A percentile compares a stretch with the other conserved stretches of the same genome.
Evolutionary conservation across 2,797 vertebrate species (phyloP).

Genomic region (Lagodon rhomboides): DNA sequence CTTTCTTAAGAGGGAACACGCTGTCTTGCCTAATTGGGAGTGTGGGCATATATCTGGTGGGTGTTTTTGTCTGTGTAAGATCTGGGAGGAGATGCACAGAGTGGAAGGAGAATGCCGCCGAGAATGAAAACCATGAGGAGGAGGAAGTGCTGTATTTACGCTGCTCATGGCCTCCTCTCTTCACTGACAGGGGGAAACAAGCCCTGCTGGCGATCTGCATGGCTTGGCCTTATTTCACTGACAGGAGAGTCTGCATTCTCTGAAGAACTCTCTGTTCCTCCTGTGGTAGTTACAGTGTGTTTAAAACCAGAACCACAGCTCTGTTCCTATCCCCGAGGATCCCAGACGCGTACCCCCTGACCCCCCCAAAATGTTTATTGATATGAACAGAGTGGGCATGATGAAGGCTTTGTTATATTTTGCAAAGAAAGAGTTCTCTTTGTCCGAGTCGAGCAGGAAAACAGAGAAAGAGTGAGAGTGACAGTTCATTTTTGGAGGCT

Average conservation of each 20-base stretch:
- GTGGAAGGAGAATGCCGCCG: constrained; percentile 44
- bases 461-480: not conserved
- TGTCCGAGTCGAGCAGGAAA: not conserved
- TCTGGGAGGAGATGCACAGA: constrained; percentile 51
- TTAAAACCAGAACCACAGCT: constrained; percentile 72
- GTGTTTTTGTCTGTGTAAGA: constrained; percentile 49
- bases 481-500: not conserved
- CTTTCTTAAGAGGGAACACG: constrained; percentile 30
- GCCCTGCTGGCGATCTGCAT: constrained; percentile 72
- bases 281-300: constrained; percentile 59
- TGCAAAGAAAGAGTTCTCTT: constrained; percentile 14
- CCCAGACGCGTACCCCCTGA: constrained; percentile 51
- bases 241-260: constrained; percentile 62
- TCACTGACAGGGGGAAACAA: constrained; percentile 76
- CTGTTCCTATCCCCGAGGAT: constrained; percentile 61
- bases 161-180: constrained; percentile 74
- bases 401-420: constrained; percentile 25
- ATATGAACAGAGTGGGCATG: constrained; percentile 35
- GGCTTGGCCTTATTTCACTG: constrained; percentile 69
- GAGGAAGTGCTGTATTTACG: constrained; percentile 82
- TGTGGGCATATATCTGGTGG: constrained; percentile 29
- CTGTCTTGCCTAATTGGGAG: constrained; percentile 29
- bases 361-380: constrained; percentile 48
- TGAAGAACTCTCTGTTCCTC: constrained; percentile 57
- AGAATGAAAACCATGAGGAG: constrained; percentile 81